A percentile compares a stretch with the other conserved stretches of the same genome.
Conservation (phyloP, 2,888 invertebrate species). For the Gymnosoma rotundatum region DNA sequence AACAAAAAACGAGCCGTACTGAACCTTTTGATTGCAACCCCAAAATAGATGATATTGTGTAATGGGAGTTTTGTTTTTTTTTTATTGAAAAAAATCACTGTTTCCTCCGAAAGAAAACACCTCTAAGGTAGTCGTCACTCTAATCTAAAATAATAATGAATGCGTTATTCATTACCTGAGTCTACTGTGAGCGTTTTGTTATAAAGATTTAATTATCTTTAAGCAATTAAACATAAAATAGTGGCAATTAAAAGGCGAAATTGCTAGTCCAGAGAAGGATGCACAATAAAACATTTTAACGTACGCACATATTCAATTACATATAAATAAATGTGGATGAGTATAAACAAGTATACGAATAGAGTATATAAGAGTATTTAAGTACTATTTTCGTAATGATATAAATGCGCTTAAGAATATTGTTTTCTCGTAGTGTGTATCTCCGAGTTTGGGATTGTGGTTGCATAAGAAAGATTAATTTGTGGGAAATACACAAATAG, state of each 20-base stretch:
- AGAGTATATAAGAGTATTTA: conserved; percentile 18
- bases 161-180: too few species aligned
- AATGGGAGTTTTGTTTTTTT: too few species aligned
- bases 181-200: neutral
- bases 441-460: conserved; percentile 17
- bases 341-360: neutral
- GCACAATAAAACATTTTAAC: neutral
- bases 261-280: neutral
- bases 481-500: neutral
- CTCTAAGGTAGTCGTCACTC: too few species aligned
- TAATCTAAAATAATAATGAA: too few species aligned
- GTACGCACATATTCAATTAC: neutral
- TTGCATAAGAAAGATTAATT: conserved; percentile 12
- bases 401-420: conserved; percentile 12
- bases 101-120: too few species aligned
- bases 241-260: conserved; percentile 1
- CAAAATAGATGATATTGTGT: too few species aligned
- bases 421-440: neutral
- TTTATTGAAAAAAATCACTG: too few species aligned
- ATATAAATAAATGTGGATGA: neutral
- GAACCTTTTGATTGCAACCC: too few species aligned
- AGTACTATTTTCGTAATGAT: conserved; percentile 29
- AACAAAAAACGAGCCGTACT: too few species aligned
- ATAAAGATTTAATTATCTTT: conserved; percentile 11
- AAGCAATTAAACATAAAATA: conserved; percentile 16